A percentile compares a stretch with the other conserved stretches of the same genome.
These are phyloP conservation scores for Caenorhabditis zanzibari DNA, from an alignment of 2,888 invertebrate species.

Conservation along the genomic window DNA sequence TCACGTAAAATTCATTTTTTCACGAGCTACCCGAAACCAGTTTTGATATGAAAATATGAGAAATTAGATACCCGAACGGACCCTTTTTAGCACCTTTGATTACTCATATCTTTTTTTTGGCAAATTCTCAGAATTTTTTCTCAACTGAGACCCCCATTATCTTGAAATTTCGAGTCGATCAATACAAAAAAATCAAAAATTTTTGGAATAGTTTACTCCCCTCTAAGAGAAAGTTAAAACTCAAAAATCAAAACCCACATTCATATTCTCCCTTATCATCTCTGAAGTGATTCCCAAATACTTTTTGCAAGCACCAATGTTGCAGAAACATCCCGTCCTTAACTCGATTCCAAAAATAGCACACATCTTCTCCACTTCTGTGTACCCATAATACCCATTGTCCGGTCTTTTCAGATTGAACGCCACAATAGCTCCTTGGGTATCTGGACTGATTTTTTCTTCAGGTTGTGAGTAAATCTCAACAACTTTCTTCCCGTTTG, in stretches of 20 bases:
- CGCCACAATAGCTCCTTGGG: constrained; percentile 92
- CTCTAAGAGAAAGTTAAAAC: too few species aligned
- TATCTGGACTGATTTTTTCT: neutral
- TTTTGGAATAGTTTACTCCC: too few species aligned
- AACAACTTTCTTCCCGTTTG: constrained; percentile 64
- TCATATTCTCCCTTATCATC: constrained; percentile 63
- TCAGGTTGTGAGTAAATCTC: constrained; percentile 63
- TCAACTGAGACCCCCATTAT: too few species aligned
- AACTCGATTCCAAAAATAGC: constrained; percentile 91
- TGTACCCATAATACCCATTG: constrained; percentile 91
- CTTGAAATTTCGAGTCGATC: too few species aligned
- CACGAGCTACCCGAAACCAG: too few species aligned
- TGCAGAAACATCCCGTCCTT: constrained; percentile 96
- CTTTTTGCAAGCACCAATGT: constrained; percentile 88
- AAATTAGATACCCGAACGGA: too few species aligned
- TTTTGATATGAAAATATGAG: too few species aligned
- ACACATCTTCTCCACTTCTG: constrained; percentile 93
- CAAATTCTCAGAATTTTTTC: too few species aligned
- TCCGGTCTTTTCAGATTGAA: constrained; percentile 91
- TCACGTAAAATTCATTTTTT: too few species aligned
- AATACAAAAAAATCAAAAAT: too few species aligned
- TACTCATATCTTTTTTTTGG: too few species aligned
- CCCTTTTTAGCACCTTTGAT: too few species aligned
- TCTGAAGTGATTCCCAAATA: constrained; percentile 69
- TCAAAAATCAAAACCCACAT: constrained; percentile 57